phyloP scores from a whole-genome alignment of 2,797 vertebrate species.

The Hemibagrus guttatus region DNA sequence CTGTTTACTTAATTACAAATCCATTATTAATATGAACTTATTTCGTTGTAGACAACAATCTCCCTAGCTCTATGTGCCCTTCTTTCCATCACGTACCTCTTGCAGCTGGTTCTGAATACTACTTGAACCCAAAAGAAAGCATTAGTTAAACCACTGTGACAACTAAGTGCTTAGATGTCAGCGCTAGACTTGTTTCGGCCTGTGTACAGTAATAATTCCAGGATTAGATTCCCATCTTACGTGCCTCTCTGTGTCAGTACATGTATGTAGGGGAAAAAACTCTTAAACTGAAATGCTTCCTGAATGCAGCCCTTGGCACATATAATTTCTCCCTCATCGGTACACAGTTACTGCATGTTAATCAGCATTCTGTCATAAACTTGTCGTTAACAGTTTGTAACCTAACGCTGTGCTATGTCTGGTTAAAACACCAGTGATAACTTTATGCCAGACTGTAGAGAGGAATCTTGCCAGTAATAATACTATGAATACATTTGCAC shows the following conservation, averaged over 20 bases:
- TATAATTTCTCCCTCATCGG: not conserved
- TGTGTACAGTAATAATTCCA: conserved; percentile 24
- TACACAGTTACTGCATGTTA: conserved; percentile 11
- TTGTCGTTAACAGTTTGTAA: not conserved
- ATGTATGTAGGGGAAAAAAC: not conserved
- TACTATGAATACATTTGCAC: conserved; percentile 16
- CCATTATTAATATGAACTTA: not conserved
- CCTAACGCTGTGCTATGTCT: not conserved
- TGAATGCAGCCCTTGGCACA: not conserved
- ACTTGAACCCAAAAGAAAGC: conserved; percentile 40
- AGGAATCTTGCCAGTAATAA: not conserved
- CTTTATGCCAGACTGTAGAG: conserved; percentile 18
- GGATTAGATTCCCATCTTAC: conserved; percentile 4
- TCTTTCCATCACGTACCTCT: conserved; percentile 19
- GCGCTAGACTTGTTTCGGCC: conserved; percentile 38
- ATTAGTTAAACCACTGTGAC: conserved; percentile 33
- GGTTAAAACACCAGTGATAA: not conserved
- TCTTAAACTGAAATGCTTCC: not conserved
- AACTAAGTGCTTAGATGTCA: conserved; percentile 33
- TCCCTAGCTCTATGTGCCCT: conserved; percentile 3
- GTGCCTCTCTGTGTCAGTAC: conserved; percentile 9
- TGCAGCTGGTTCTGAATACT: conserved; percentile 23
- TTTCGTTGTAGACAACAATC: not conserved
- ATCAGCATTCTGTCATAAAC: conserved; percentile 18
- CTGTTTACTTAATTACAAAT: conserved; percentile 24